These are phyloP conservation scores for Peromyscus melanophrys DNA, from an alignment of 2,797 vertebrate genomes.

Conservation along the genomic window DNA sequence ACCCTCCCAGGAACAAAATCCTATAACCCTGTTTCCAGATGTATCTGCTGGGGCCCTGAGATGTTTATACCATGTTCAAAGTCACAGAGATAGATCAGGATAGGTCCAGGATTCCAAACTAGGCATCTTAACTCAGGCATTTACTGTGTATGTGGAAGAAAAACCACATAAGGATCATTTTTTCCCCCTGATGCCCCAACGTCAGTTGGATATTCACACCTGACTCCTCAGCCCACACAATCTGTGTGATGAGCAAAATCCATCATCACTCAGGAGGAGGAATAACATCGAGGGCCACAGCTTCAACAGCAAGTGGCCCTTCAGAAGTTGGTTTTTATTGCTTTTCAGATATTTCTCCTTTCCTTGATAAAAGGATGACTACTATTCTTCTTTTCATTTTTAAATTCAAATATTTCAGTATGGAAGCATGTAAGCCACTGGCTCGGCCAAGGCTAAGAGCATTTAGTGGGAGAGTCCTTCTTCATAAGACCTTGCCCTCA, in stretches of 20 bases:
- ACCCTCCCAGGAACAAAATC: neutral
- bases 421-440: neutral
- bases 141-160: neutral
- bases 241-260: neutral
- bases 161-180: no score
- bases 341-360: neutral
- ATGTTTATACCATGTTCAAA: neutral
- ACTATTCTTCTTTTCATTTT: slow-evolving; percentile 23
- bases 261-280: neutral
- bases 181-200: neutral
- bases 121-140: no score
- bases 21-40: neutral
- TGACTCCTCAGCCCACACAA: neutral
- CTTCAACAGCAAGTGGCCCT: neutral
- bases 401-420: neutral
- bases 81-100: neutral
- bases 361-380: neutral
- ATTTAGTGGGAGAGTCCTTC: neutral
- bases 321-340: neutral
- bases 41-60: neutral
- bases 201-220: neutral
- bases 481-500: neutral
- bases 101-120: neutral
- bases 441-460: neutral
- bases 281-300: neutral